Evolutionary conservation across 1,140 invertebrate genomes (phyloP).

Genomic region (Phortica variegata): DNA sequence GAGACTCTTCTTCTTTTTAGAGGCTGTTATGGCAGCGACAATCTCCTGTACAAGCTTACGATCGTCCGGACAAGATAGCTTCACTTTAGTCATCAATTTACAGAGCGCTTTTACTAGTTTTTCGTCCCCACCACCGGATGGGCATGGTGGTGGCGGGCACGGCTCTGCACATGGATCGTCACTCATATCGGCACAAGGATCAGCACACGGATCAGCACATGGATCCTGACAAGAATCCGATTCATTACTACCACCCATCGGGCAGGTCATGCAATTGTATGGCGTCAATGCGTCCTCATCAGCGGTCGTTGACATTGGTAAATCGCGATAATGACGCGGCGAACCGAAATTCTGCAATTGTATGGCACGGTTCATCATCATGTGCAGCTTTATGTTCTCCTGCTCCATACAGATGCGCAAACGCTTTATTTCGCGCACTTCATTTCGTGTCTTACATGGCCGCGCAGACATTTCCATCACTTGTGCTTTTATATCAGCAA

Average conservation of each 20-base stretch:
- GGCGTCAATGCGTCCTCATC: slow-evolving; percentile 46
- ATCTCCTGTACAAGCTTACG: slow-evolving; percentile 46
- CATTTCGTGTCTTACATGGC: slow-evolving; percentile 39
- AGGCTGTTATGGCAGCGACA: slow-evolving; percentile 32
- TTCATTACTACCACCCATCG: no score
- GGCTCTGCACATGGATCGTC: slow-evolving; percentile 1
- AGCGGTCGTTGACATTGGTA: slow-evolving; percentile 40
- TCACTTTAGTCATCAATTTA: slow-evolving; percentile 48
- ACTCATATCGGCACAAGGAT: background rate
- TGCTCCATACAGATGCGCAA: slow-evolving; percentile 49
- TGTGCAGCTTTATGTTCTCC: slow-evolving; percentile 45
- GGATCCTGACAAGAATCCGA: no score
- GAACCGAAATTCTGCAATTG: slow-evolving; percentile 46
- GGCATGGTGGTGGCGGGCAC: slow-evolving; percentile 17
- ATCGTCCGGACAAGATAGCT: slow-evolving; percentile 46
- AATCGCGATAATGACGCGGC: slow-evolving; percentile 35
- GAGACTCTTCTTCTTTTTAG: slow-evolving; percentile 14
- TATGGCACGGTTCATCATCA: slow-evolving; percentile 41
- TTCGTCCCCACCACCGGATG: slow-evolving; percentile 31
- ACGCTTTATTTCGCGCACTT: slow-evolving; percentile 39
- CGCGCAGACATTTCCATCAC: slow-evolving; percentile 40
- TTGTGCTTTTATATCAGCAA: slow-evolving; percentile 40
- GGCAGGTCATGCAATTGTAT: slow-evolving; percentile 6
- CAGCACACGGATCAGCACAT: slow-evolving; percentile 26
- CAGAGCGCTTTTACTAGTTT: slow-evolving; percentile 30